Percentiles rank a stretch among this genome's conserved stretches.
Evolutionary conservation across 2,113 vertebrate genomes (phyloP).

Genomic region (Oreochromis aureus): DNA sequence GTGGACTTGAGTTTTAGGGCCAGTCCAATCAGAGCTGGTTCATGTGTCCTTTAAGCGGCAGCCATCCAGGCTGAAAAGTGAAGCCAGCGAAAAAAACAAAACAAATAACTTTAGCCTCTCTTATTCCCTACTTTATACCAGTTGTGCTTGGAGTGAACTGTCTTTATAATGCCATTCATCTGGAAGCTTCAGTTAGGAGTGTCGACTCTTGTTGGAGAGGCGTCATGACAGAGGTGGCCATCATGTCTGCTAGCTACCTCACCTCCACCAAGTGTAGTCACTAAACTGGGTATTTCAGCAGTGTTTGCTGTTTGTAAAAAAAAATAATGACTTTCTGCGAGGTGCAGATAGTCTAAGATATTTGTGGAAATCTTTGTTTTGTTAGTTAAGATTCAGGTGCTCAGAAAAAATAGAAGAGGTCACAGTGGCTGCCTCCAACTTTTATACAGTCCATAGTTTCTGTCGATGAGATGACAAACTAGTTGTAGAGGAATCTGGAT

Average conservation of each 20-base stretch:
- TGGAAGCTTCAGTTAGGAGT: not conserved
- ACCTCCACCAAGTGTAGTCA: not conserved
- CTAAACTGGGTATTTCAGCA: not conserved
- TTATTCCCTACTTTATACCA: not conserved
- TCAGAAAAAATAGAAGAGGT: not conserved
- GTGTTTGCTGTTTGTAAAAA: not conserved
- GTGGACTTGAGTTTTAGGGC: not conserved
- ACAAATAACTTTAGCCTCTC: not conserved
- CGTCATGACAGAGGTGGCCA: not conserved
- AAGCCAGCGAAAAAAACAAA: fast-evolving
- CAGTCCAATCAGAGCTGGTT: not conserved
- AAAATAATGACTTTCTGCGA: not conserved
- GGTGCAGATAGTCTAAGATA: not conserved
- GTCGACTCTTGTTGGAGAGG: not conserved
- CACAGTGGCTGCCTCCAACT: not conserved
- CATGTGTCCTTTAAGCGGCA: not conserved
- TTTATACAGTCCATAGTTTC: fast-evolving
- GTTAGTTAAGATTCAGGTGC: not conserved
- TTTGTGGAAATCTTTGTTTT: not conserved
- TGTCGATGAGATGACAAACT: too few relatives aligned
- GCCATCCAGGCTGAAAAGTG: not conserved
- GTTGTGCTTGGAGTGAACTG: fast-evolving
- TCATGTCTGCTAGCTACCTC: not conserved
- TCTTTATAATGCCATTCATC: not conserved
- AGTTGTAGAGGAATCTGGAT: not conserved